Conservation (phyloP, 1,140 invertebrate species). For the Papilio helenus region DNA sequence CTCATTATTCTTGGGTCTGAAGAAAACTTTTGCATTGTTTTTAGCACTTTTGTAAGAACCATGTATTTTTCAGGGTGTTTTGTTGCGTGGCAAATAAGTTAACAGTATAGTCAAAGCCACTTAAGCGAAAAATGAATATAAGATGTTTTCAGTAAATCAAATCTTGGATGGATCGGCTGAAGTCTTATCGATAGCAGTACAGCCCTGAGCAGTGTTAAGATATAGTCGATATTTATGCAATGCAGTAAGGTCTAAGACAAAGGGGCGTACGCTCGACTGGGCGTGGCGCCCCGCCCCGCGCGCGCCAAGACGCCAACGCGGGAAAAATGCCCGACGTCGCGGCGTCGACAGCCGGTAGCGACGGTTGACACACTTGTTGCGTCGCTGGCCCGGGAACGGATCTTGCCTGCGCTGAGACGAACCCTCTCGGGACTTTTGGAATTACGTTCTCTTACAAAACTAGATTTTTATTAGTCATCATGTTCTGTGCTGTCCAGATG, state of each 20-base stretch:
- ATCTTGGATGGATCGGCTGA: neutral
- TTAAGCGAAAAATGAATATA: no score
- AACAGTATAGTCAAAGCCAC: neutral
- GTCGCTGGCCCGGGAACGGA: neutral
- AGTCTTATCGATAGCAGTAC: neutral
- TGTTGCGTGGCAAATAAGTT: neutral
- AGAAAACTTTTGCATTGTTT: neutral
- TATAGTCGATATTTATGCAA: neutral
- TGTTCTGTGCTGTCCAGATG: neutral
- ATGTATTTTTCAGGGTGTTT: neutral
- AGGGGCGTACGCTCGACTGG: constrained; percentile 67
- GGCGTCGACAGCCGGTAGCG: constrained; percentile 22
- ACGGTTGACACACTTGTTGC: constrained; percentile 58
- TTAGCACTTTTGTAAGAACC: neutral
- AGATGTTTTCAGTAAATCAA: neutral
- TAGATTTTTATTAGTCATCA: neutral
- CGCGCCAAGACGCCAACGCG: constrained; percentile 58
- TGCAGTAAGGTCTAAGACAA: constrained; percentile 49
- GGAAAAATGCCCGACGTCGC: constrained; percentile 65
- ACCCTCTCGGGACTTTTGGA: neutral
- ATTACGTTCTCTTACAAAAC: neutral
- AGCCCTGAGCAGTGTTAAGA: neutral
- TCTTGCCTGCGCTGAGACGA: neutral
- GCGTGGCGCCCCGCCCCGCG: constrained; percentile 70
- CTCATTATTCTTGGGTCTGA: constrained; percentile 10